These are phyloP conservation scores for Uria lomvia DNA, from an alignment of 2,113 vertebrate genomes.

Conservation along the genomic window DNA sequence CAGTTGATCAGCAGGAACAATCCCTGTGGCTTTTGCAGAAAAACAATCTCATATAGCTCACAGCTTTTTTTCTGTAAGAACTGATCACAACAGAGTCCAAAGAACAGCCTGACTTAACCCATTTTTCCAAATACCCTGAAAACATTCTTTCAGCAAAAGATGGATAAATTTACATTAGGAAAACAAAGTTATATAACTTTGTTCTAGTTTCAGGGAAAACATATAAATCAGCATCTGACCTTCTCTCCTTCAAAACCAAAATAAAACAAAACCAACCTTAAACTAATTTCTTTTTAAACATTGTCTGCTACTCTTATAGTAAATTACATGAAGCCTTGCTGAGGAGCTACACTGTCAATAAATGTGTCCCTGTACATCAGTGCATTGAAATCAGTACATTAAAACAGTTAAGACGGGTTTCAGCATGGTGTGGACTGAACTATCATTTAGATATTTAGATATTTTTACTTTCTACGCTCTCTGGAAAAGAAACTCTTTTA, in stretches of 20 bases:
- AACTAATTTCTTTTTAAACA: background rate
- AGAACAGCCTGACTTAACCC: background rate
- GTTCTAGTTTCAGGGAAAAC: background rate
- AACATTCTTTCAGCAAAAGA: background rate
- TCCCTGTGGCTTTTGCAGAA: background rate
- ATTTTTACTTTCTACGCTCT: background rate
- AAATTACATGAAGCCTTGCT: background rate
- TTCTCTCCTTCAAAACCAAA: background rate
- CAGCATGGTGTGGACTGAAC: background rate
- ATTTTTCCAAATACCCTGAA: background rate
- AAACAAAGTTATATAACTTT: background rate
- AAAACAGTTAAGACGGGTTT: background rate
- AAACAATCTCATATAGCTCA: background rate
- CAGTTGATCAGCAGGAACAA: background rate
- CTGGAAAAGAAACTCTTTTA: background rate
- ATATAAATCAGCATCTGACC: background rate
- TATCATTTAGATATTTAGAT: background rate
- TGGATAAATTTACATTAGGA: background rate
- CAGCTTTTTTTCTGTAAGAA: background rate
- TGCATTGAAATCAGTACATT: background rate
- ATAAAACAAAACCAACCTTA: background rate
- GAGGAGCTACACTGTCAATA: background rate
- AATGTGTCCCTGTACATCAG: background rate
- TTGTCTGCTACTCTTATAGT: background rate
- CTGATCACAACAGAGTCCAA: background rate